Base-by-base conservation (phyloP, 2,888 invertebrate species). In the Patella ulyssiponensis region DNA sequence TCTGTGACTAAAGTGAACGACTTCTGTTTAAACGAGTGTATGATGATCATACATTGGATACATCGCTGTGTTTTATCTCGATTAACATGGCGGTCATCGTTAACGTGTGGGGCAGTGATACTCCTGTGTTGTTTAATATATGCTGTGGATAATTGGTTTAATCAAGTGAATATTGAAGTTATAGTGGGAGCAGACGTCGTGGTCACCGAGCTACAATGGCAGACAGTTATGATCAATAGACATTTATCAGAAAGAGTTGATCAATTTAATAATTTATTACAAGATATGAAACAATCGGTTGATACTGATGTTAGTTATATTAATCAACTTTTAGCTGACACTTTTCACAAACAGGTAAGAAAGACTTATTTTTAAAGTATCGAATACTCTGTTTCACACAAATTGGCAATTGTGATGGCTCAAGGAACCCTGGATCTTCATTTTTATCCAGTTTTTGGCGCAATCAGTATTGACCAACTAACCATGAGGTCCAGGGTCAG, bases 261-360 rank as follows among this genome's bases (percentile, higher is more conserved):
- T 56, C 85, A 88, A 81, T 83, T 89, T 78, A 89, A 88, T 80
- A 75, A 79, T n/a, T 83, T 86, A 74, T 75, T 88, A 17, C 74
- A 74, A n/a, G 80, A 82, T 23, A 85, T 84, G 78, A 84, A 84
- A 69, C 73, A 72, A 23, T 76, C 80, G 15, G 79, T 85, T 5
- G 85, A 86, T 74, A 69, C 74, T 11, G 87, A 88, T 51, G 79
- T 86, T 1, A 77, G 81, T 17, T 69, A 76, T n/a, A 71, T 85
- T 9, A 88, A 86, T 77, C 75, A 76, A 9, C 75, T 86, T 64
- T 78, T 88, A 71, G 79, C 81, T 44, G 78, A 83, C 52, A 84
- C 84, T 15, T 77, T 85, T 53, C 79, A 82, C 58, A 80, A 80
- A 78, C 87, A 87, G 86, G 88, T 88, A 72, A 76, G 81, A 44